Conservation (phyloP, 2,113 vertebrate species). For the Indri indri region DNA sequence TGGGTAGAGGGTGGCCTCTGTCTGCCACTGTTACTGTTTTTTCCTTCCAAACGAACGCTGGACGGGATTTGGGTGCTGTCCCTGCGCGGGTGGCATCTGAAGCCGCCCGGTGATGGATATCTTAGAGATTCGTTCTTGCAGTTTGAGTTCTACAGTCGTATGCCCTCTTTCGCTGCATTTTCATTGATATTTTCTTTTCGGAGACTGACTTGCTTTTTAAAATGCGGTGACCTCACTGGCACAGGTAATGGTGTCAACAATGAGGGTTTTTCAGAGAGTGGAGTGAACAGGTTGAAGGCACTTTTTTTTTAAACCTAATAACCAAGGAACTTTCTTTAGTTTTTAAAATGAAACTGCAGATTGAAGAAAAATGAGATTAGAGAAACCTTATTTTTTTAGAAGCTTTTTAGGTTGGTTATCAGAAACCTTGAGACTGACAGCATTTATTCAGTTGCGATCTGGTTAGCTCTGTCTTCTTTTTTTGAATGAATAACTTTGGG, state of each 20-base stretch:
- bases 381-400: background rate
- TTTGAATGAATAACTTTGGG: background rate
- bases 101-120: background rate
- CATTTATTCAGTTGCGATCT: background rate
- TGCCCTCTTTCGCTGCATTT: background rate
- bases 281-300: background rate
- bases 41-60: background rate
- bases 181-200: background rate
- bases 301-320: background rate
- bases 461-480: background rate
- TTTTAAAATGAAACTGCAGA: background rate
- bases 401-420: background rate
- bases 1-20: background rate
- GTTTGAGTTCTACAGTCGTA: background rate
- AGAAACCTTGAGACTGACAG: background rate
- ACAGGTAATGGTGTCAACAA: background rate
- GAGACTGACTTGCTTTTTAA: background rate
- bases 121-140: background rate
- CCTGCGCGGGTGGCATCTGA: background rate
- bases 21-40: background rate
- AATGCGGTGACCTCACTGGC: background rate
- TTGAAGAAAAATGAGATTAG: background rate
- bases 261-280: background rate
- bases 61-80: background rate
- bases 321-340: background rate